Evolutionary conservation across 1,140 invertebrate species (phyloP).

Genomic region (Lineus longissimus): DNA sequence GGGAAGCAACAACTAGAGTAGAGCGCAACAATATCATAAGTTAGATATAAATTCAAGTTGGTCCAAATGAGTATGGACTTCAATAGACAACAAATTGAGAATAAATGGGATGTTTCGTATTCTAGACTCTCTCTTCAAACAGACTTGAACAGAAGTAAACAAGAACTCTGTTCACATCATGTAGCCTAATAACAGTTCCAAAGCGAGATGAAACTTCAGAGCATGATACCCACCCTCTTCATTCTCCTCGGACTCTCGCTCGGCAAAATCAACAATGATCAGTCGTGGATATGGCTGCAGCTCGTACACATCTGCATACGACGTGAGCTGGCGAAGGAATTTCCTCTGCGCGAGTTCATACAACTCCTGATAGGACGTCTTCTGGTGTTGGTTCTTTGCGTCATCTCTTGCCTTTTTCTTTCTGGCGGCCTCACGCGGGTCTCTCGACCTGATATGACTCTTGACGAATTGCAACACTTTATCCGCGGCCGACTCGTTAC

Average conservation of each 20-base stretch:
- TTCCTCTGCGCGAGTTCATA: slow-evolving; percentile 47
- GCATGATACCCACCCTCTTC: background rate
- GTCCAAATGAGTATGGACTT: too few relatives aligned
- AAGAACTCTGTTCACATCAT: too few relatives aligned
- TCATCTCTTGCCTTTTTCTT: slow-evolving; percentile 20
- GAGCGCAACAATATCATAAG: too few relatives aligned
- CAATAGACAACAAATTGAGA: too few relatives aligned
- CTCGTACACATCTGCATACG: slow-evolving; percentile 33
- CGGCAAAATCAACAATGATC: slow-evolving; percentile 33
- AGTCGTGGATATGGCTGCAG: slow-evolving; percentile 31
- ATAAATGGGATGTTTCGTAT: too few relatives aligned
- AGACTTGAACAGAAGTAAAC: too few relatives aligned
- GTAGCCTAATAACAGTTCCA: too few relatives aligned
- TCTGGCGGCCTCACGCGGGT: background rate
- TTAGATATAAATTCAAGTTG: too few relatives aligned
- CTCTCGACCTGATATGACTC: slow-evolving; percentile 2
- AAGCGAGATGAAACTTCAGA: too few relatives aligned
- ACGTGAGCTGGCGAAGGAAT: slow-evolving; percentile 38
- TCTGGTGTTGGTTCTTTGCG: slow-evolving; percentile 20
- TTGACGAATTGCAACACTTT: slow-evolving; percentile 25
- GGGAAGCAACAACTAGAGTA: too few relatives aligned
- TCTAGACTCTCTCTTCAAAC: too few relatives aligned
- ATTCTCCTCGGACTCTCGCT: background rate
- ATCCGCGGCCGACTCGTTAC: slow-evolving; percentile 24
- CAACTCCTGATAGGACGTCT: slow-evolving; percentile 38